phyloP scores from a whole-genome alignment of 2,113 vertebrate genomes.

The Rana temporaria region DNA sequence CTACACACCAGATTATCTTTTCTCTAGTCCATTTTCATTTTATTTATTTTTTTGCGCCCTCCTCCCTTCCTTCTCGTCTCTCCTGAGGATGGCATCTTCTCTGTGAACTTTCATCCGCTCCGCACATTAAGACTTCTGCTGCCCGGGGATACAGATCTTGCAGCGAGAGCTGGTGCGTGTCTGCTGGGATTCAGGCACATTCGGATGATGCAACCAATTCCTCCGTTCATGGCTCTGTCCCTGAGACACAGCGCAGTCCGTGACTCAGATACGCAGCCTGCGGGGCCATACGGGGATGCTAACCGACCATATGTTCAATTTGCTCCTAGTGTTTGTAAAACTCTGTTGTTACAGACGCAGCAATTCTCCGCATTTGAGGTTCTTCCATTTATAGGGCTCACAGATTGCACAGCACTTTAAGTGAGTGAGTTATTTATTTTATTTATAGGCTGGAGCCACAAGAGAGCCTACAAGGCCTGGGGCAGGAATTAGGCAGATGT shows the following conservation, averaged over 20 bases:
- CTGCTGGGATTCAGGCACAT: background rate
- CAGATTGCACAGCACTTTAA: too few relatives aligned
- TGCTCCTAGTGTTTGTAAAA: too few relatives aligned
- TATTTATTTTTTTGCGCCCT: too few relatives aligned
- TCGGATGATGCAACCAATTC: background rate
- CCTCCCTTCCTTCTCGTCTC: constrained; percentile 4
- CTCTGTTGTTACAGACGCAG: too few relatives aligned
- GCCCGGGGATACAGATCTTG: constrained; percentile 10
- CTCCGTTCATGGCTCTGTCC: background rate
- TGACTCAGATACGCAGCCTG: background rate
- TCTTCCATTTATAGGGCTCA: too few relatives aligned
- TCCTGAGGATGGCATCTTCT: background rate
- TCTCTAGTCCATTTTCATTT: background rate
- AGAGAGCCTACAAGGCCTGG: too few relatives aligned
- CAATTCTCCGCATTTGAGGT: too few relatives aligned
- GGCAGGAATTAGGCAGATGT: too few relatives aligned
- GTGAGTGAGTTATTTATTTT: too few relatives aligned
- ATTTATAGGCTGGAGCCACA: too few relatives aligned
- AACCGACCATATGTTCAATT: too few relatives aligned
- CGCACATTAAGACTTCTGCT: constrained; percentile 39
- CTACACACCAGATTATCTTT: background rate
- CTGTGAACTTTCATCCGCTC: constrained; percentile 15
- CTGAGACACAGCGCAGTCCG: background rate
- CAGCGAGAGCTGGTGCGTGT: constrained; percentile 6
- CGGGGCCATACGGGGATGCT: background rate